Evolutionary conservation across 2,113 vertebrate species (phyloP).

Genomic region (Indicator indicator): DNA sequence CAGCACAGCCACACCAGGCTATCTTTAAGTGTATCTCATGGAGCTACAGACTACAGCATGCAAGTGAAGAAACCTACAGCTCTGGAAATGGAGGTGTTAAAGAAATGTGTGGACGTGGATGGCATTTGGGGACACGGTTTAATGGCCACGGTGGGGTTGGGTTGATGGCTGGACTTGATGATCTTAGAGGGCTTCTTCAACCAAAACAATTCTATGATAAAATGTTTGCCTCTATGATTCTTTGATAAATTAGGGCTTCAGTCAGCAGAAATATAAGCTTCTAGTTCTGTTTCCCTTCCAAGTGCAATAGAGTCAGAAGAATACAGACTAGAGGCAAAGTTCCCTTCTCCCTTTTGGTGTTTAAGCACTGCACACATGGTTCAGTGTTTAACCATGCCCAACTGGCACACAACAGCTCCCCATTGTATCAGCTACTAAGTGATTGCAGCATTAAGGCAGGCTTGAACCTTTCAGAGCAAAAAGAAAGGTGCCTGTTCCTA

Average conservation of each 20-base stretch:
- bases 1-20: too few relatives aligned
- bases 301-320: neutral
- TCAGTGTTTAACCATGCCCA: neutral
- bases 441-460: neutral
- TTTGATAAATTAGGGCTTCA: neutral
- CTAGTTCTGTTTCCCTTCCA: neutral
- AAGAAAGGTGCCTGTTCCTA: neutral
- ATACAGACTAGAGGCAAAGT: neutral
- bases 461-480: neutral
- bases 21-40: too few relatives aligned
- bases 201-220: too few relatives aligned
- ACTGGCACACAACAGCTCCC: neutral
- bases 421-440: neutral
- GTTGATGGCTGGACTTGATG: too few relatives aligned
- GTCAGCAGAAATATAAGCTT: neutral
- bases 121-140: too few relatives aligned
- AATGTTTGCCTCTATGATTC: too few relatives aligned
- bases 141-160: too few relatives aligned
- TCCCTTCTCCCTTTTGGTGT: neutral
- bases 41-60: too few relatives aligned
- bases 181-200: too few relatives aligned
- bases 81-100: too few relatives aligned
- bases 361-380: neutral
- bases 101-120: too few relatives aligned
- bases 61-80: too few relatives aligned